phyloP scores from a whole-genome alignment of 2,113 vertebrate species.

The Clupea harengus region DNA sequence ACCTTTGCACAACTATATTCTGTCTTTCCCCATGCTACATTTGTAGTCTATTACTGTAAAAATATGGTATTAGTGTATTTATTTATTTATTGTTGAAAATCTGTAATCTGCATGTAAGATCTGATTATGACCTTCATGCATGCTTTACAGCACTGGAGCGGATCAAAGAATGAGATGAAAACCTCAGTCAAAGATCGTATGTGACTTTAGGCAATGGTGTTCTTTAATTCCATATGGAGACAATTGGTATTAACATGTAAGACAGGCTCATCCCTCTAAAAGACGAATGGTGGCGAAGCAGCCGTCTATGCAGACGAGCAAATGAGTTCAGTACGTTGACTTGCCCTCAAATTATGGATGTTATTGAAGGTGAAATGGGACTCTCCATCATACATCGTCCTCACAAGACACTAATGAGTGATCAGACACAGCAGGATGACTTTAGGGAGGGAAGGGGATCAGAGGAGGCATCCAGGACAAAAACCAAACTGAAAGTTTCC shows the following conservation, averaged over 20 bases:
- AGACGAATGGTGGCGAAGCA: constrained; percentile 47
- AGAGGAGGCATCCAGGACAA: background rate
- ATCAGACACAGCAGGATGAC: constrained; percentile 7
- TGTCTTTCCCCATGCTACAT: background rate
- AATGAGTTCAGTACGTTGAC: constrained; percentile 47
- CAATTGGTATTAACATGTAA: constrained; percentile 35
- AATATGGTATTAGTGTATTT: background rate
- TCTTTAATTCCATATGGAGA: constrained; percentile 15
- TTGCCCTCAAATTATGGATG: constrained; percentile 54
- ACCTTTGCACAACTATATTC: background rate
- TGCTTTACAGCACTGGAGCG: background rate
- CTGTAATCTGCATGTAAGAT: background rate
- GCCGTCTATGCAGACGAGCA: constrained; percentile 42
- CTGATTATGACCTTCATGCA: background rate
- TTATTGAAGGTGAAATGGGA: constrained; percentile 59
- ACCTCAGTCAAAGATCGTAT: constrained; percentile 5
- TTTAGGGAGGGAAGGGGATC: background rate
- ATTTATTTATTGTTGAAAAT: background rate
- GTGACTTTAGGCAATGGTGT: background rate
- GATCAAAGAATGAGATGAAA: background rate
- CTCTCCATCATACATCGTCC: constrained; percentile 53
- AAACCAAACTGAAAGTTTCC: background rate
- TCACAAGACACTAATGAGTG: constrained; percentile 42
- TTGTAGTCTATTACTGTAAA: background rate
- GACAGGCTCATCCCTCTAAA: constrained; percentile 41